Evolutionary conservation across 2,888 invertebrate genomes (phyloP).

Genomic region (Limnephilus marmoratus): DNA sequence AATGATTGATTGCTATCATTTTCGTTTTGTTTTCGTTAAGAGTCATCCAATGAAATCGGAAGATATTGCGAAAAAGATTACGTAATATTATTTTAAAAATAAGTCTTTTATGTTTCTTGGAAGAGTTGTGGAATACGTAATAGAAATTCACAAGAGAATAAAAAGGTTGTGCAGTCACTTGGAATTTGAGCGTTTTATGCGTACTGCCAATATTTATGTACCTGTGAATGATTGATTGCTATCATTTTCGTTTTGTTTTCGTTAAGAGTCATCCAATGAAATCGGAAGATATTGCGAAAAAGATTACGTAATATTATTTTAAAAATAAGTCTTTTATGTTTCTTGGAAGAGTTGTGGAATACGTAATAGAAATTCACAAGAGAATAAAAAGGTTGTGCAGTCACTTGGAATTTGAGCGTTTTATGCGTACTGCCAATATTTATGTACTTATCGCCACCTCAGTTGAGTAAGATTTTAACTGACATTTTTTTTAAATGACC

Average conservation of each 20-base stretch:
- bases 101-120: not conserved
- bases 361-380: not conserved
- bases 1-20: slow-evolving; percentile 2
- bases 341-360: not conserved
- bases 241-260: too few species aligned
- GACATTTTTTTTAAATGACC: too few species aligned
- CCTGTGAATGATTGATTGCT: too few species aligned
- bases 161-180: not conserved
- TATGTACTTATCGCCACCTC: too few species aligned
- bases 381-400: not conserved
- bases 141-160: not conserved
- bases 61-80: not conserved
- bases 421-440: too few species aligned
- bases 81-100: not conserved
- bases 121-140: not conserved
- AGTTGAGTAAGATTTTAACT: too few species aligned
- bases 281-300: not conserved
- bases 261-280: too few species aligned
- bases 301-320: not conserved
- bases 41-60: not conserved
- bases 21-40: not conserved
- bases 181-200: too few species aligned
- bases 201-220: too few species aligned
- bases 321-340: not conserved
- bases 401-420: too few species aligned